Evolutionary conservation across 2,797 vertebrate species (phyloP).

Genomic region (Paedocypris micromegethes): DNA sequence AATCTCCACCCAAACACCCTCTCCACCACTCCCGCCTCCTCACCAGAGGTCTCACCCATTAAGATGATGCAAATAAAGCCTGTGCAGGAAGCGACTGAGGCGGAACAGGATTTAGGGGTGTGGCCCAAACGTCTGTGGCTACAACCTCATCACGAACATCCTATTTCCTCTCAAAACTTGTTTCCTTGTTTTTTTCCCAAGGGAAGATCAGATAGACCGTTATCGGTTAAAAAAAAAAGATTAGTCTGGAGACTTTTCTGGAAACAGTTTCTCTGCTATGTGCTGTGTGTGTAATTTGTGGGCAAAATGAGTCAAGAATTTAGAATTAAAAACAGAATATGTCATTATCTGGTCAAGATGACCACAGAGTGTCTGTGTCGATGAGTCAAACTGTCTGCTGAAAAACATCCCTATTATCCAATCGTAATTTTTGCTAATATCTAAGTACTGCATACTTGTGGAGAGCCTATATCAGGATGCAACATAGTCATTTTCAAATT

Average conservation of each 20-base stretch:
- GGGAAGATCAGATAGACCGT: conserved; percentile 8
- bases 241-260: conserved; percentile 7
- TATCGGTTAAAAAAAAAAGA: conserved; percentile 1
- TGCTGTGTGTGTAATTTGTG: conserved; percentile 16
- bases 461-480: conserved; percentile 1
- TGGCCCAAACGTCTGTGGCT: conserved; percentile 58
- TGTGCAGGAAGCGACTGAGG: conserved; percentile 48
- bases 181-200: conserved; percentile 40
- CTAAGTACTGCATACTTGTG: conserved; percentile 14
- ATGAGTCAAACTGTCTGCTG: conserved; percentile 25
- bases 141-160: conserved; percentile 41
- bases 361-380: conserved; percentile 25
- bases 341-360: conserved; percentile 42
- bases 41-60: conserved; percentile 48
- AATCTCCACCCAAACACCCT: conserved; percentile 23
- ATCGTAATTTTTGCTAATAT: conserved; percentile 36
- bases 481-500: conserved; percentile 24
- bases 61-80: conserved; percentile 48
- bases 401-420: conserved; percentile 37
- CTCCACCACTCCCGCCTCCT: conserved; percentile 32
- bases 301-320: conserved; percentile 27
- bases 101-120: conserved; percentile 62
- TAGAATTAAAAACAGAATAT: conserved; percentile 22
- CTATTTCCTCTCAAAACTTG: conserved; percentile 30
- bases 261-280: neutral